Evolutionary conservation across 1,140 invertebrate genomes (phyloP).

Genomic region (Drosophila mauritiana): DNA sequence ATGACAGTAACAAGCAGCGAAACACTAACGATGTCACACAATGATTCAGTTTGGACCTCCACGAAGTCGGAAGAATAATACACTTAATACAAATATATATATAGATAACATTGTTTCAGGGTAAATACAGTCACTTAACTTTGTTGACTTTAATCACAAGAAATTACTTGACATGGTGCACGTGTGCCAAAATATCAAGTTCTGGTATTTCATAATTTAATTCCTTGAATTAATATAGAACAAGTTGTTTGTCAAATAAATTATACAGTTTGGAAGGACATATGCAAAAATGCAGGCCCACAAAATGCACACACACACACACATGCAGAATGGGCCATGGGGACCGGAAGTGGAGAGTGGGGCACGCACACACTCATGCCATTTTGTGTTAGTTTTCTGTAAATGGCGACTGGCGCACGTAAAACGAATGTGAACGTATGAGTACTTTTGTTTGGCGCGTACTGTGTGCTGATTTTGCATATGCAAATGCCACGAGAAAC

Average conservation of each 20-base stretch:
- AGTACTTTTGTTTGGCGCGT: constrained; percentile 23
- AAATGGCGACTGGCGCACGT: constrained; percentile 24
- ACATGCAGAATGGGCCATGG: background rate
- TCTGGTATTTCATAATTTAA: background rate
- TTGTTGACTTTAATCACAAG: too few relatives aligned
- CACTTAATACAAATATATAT: background rate
- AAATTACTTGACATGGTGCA: background rate
- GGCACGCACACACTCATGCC: constrained; percentile 2
- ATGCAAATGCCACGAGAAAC: constrained; percentile 55
- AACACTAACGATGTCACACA: constrained; percentile 47
- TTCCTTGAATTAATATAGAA: background rate
- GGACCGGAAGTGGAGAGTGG: constrained; percentile 22
- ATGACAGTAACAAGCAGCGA: constrained; percentile 64
- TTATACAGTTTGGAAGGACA: constrained; percentile 10
- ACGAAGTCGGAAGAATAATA: background rate
- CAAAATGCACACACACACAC: background rate
- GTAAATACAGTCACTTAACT: too few relatives aligned
- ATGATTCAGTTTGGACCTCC: background rate
- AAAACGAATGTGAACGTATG: constrained; percentile 33
- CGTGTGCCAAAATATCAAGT: background rate
- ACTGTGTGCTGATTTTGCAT: constrained; percentile 56
- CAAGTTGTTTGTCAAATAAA: constrained; percentile 8
- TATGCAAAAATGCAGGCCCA: constrained; percentile 29
- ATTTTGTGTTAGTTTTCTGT: constrained; percentile 34
- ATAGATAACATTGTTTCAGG: background rate